Evolutionary conservation across 2,888 invertebrate species (phyloP).

Genomic region (Microplitis manilae): DNA sequence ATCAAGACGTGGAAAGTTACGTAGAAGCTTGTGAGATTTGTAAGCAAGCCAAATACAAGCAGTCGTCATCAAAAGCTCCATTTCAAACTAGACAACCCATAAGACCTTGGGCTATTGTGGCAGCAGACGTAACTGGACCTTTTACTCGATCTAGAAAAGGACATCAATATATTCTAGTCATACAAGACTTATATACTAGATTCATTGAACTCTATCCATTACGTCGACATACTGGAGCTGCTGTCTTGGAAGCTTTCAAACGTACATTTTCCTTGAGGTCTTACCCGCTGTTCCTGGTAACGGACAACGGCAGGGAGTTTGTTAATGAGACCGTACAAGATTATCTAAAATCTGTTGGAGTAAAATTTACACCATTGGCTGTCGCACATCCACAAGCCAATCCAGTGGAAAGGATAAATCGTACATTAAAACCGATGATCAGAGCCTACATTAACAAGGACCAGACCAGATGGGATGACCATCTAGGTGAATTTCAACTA

Average conservation of each 20-base stretch:
- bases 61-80: slow-evolving; percentile 24
- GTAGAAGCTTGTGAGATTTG: slow-evolving; percentile 40
- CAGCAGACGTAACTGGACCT: slow-evolving; percentile 37
- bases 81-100: slow-evolving; percentile 26
- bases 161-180: slow-evolving; percentile 34
- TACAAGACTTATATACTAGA: slow-evolving; percentile 41
- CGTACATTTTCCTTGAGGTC: slow-evolving; percentile 38
- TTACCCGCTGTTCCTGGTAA: slow-evolving; percentile 31
- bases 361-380: neutral
- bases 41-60: slow-evolving; percentile 38
- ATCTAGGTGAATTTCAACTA: slow-evolving; percentile 41
- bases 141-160: slow-evolving; percentile 34
- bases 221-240: slow-evolving; percentile 26
- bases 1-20: slow-evolving; percentile 30
- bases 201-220: slow-evolving; percentile 39
- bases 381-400: slow-evolving; percentile 43
- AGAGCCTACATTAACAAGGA: slow-evolving; percentile 36
- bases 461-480: slow-evolving; percentile 43
- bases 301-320: slow-evolving; percentile 45
- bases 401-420: slow-evolving; percentile 42
- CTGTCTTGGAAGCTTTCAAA: slow-evolving; percentile 22
- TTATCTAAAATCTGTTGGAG: slow-evolving; percentile 1
- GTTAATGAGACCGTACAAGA: slow-evolving; percentile 41
- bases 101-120: slow-evolving; percentile 40
- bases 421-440: slow-evolving; percentile 34